Conservation (phyloP, 2,797 vertebrate species). For the Nannoperca obscura region DNA sequence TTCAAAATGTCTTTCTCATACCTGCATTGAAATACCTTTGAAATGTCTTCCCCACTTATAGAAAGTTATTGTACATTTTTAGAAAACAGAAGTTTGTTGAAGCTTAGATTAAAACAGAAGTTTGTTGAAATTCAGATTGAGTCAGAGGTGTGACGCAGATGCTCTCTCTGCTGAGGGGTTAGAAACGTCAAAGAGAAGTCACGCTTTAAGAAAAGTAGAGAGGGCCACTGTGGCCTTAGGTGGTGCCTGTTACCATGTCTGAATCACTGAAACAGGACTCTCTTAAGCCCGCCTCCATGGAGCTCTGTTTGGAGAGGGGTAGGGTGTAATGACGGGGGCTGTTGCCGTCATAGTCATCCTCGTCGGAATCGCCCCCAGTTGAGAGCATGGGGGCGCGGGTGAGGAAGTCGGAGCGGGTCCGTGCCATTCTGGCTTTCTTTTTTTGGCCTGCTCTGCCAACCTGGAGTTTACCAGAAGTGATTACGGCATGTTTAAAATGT, state of each 20-base stretch:
- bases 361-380: conserved; percentile 94
- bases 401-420: conserved; percentile 99
- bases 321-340: conserved; percentile 87
- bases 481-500: conserved; percentile 85
- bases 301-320: conserved; percentile 87
- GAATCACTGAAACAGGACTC: conserved; percentile 99
- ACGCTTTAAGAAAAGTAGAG: conserved; percentile 69
- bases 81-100: conserved; percentile 37
- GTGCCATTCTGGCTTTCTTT: conserved; percentile 99
- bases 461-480: conserved; percentile 89
- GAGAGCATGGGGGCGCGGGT: conserved; percentile 93
- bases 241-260: conserved; percentile 95
- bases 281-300: conserved; percentile 84
- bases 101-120: conserved; percentile 63
- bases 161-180: conserved; percentile 82
- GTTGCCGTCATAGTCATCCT: conserved; percentile 91
- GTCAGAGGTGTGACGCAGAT: conserved; percentile 69
- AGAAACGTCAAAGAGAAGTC: conserved; percentile 77
- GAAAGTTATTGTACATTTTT: conserved; percentile 15
- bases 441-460: conserved; percentile 92
- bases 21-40: conserved; percentile 14
- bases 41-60: conserved; percentile 54
- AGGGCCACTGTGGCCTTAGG: conserved; percentile 51
- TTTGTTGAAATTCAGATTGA: conserved; percentile 65
- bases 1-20: conserved; percentile 32